These are phyloP conservation scores for Xylocampa areola DNA, from an alignment of 2,888 invertebrate genomes.

Conservation along the genomic window DNA sequence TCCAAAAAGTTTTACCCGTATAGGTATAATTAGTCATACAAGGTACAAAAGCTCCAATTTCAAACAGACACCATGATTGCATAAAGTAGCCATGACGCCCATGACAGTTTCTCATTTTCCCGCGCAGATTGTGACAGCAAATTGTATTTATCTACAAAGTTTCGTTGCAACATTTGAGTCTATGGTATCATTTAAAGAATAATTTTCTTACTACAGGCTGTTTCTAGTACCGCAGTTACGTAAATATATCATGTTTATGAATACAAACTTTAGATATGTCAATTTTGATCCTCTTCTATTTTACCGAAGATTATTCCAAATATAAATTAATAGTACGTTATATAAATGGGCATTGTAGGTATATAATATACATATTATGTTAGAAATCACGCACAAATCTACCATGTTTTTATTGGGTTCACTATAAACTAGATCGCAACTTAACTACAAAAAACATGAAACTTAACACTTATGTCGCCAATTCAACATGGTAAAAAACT, in stretches of 20 bases:
- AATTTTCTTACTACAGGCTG: constrained; percentile 3
- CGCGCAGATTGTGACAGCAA: constrained; percentile 50
- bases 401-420: background rate
- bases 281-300: too few species aligned
- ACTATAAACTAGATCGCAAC: constrained; percentile 34
- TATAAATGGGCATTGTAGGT: too few species aligned
- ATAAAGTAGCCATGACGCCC: constrained; percentile 29
- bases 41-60: too few species aligned
- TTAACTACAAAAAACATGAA: constrained; percentile 31
- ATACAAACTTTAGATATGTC: too few species aligned
- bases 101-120: constrained; percentile 55
- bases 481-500: constrained; percentile 42
- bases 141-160: constrained; percentile 41
- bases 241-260: too few species aligned
- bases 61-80: background rate
- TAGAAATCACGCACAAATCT: background rate
- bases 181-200: constrained; percentile 27
- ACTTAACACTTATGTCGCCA: constrained; percentile 27
- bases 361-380: background rate
- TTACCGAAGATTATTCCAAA: too few species aligned
- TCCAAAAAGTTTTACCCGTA: too few species aligned
- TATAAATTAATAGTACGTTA: too few species aligned
- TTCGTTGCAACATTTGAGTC: constrained; percentile 35
- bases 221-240: background rate
- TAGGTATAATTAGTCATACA: too few species aligned